Evolutionary conservation across 2,113 vertebrate genomes (phyloP).

Genomic region (Megaptera novaeangliae): DNA sequence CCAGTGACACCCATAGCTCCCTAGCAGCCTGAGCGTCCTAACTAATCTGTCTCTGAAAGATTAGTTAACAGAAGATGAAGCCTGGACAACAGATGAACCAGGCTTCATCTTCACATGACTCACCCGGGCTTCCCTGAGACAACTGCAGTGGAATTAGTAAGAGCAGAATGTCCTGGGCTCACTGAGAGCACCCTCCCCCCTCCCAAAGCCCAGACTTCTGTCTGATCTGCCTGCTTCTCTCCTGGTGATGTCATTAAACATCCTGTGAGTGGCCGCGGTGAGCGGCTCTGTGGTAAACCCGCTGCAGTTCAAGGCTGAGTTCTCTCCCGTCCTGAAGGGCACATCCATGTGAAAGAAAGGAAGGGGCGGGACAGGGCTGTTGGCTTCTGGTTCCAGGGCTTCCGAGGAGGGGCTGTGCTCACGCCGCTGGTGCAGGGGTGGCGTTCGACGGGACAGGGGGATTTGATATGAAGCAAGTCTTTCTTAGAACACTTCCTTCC

Average conservation of each 20-base stretch:
- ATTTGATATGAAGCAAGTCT: background rate
- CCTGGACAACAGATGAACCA: background rate
- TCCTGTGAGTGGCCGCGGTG: background rate
- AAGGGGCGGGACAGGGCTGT: background rate
- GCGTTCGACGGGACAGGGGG: background rate
- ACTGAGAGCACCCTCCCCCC: background rate
- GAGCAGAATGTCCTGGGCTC: background rate
- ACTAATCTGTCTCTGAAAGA: background rate
- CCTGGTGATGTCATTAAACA: background rate
- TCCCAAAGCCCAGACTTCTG: background rate
- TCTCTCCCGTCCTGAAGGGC: background rate
- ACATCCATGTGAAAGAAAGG: background rate
- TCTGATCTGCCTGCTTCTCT: background rate
- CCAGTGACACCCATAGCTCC: background rate
- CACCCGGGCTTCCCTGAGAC: background rate
- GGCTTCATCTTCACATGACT: background rate
- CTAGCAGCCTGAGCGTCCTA: background rate
- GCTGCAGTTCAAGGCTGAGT: background rate
- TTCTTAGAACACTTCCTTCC: background rate
- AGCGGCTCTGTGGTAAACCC: background rate
- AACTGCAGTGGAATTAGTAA: background rate
- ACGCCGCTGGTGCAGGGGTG: accelerated
- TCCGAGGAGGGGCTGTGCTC: too few species aligned
- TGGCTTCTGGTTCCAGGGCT: background rate
- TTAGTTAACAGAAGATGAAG: too few species aligned